Evolutionary conservation across 2,797 vertebrate species (phyloP).

Genomic region (Anisognathus igniventris): DNA sequence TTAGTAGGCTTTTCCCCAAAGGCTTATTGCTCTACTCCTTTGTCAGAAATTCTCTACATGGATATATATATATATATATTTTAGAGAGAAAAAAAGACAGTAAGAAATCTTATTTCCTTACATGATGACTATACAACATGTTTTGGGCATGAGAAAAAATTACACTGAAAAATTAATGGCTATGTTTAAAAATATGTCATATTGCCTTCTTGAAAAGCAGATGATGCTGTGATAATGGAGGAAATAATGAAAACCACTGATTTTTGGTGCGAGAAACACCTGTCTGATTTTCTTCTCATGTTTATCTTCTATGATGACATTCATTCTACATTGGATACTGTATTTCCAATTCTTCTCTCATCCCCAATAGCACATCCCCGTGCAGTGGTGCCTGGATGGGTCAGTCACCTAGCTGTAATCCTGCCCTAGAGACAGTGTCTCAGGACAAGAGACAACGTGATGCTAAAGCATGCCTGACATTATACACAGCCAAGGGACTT

Average conservation of each 20-base stretch:
- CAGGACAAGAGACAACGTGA: background rate
- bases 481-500: background rate
- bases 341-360: rapidly evolving
- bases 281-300: background rate
- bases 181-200: background rate
- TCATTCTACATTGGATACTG: rapidly evolving
- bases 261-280: background rate
- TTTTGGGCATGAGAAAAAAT: background rate
- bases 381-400: background rate
- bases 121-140: background rate
- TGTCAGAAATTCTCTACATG: background rate
- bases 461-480: background rate
- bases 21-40: background rate
- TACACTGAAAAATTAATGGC: background rate
- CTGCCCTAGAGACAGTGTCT: background rate
- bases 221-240: background rate
- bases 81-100: background rate
- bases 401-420: background rate
- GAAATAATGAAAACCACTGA: background rate
- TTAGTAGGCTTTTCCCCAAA: background rate
- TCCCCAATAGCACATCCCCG: background rate
- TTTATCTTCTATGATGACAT: background rate
- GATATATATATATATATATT: no score
- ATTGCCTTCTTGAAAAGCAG: background rate
- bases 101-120: background rate